phyloP scores from a whole-genome alignment of 1,140 invertebrate species.

The Halesus radiatus region DNA sequence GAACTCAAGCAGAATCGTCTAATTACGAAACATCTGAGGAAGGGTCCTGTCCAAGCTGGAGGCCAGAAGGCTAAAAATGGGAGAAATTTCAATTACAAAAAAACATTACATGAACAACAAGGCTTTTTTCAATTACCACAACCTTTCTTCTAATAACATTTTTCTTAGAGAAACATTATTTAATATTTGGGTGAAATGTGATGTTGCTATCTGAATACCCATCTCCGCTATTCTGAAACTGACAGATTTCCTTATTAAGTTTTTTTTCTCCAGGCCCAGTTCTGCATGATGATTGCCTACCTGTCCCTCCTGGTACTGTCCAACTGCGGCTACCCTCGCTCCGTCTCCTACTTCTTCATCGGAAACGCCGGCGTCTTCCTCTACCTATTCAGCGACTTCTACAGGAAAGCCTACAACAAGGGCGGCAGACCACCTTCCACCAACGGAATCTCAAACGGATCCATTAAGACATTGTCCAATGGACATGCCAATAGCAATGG shows the following conservation, averaged over 20 bases:
- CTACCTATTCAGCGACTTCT: constrained; percentile 89
- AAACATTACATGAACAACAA: no score
- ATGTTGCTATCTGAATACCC: no score
- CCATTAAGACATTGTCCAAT: background rate
- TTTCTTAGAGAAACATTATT: no score
- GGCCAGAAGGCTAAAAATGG: no score
- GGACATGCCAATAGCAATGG: background rate
- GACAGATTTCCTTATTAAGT: constrained; percentile 13
- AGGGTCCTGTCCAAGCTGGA: no score
- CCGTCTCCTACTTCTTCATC: constrained; percentile 75
- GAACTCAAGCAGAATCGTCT: no score
- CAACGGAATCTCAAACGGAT: background rate
- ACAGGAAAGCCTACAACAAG: constrained; percentile 81
- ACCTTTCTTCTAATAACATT: no score
- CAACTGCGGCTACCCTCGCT: constrained; percentile 82
- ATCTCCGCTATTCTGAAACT: no score
- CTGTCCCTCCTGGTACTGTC: constrained; percentile 78
- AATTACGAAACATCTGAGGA: no score
- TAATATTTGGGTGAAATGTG: no score
- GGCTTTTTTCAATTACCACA: no score
- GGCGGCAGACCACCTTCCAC: background rate
- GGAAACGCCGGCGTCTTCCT: constrained; percentile 84
- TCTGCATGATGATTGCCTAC: constrained; percentile 80
- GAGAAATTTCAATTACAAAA: no score
- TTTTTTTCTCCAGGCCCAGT: constrained; percentile 76